Conservation (phyloP, 2,797 vertebrate genomes). For the Trachurus trachurus region DNA sequence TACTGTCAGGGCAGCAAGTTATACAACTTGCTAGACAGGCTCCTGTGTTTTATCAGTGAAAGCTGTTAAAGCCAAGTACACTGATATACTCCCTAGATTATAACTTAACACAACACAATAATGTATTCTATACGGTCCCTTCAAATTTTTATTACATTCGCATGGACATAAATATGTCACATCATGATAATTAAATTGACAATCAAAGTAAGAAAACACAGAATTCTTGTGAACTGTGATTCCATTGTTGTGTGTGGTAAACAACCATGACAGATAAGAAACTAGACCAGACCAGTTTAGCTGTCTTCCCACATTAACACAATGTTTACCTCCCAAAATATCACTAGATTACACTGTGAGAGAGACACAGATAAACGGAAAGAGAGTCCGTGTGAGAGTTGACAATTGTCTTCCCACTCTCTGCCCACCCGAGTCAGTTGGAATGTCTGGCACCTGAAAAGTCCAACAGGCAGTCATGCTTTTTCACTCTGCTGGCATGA, state of each 20-base stretch:
- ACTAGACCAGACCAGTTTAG: constrained; percentile 7
- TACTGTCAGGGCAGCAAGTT: neutral
- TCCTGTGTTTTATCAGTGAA: neutral
- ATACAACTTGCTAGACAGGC: neutral
- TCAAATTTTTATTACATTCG: too few relatives aligned
- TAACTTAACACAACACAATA: neutral
- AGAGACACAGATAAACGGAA: constrained; percentile 16
- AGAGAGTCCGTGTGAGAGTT: constrained; percentile 15
- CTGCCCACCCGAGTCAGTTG: constrained; percentile 22
- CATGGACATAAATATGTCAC: neutral
- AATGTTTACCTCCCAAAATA: constrained; percentile 27
- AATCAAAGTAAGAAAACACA: neutral
- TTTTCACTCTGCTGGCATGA: constrained; percentile 21
- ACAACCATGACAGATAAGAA: constrained; percentile 30
- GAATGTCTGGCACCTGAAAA: constrained; percentile 45
- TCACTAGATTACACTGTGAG: constrained; percentile 16
- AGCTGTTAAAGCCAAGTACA: neutral
- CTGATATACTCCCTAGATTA: neutral
- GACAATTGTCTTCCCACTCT: constrained; percentile 28
- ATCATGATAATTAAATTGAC: neutral
- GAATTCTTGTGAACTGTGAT: neutral
- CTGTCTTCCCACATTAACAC: constrained; percentile 20
- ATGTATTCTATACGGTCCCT: neutral
- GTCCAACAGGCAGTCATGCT: constrained; percentile 25
- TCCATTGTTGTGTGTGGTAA: constrained; percentile 2